These are phyloP conservation scores for Metopia argyrocephala DNA, from an alignment of 2,888 invertebrate genomes.

Conservation along the genomic window DNA sequence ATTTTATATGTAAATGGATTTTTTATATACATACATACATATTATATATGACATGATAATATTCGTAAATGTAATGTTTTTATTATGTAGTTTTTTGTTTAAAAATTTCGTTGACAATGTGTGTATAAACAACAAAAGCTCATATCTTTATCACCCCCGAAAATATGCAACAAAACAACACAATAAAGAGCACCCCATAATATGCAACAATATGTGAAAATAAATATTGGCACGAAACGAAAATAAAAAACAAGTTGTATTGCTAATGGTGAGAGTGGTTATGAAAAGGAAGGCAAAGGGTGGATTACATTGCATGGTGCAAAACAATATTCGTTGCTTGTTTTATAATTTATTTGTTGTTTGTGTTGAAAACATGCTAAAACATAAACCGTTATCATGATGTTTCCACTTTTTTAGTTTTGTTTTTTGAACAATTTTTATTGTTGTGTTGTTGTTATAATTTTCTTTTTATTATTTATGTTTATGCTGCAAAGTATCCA, in stretches of 20 bases:
- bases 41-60: constrained; percentile 47
- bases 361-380: constrained; percentile 53
- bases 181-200: constrained; percentile 1
- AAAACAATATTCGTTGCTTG: constrained; percentile 6
- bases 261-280: background rate
- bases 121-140: background rate
- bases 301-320: constrained; percentile 8
- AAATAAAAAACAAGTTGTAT: background rate
- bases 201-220: background rate
- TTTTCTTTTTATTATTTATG: constrained; percentile 37
- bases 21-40: background rate
- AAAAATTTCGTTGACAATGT: constrained; percentile 35
- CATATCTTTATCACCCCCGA: background rate
- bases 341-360: constrained; percentile 29
- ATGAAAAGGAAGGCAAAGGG: too few species aligned
- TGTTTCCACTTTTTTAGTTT: background rate
- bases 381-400: constrained; percentile 42
- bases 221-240: constrained; percentile 3
- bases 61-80: constrained; percentile 42
- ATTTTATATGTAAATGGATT: too few species aligned
- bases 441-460: background rate
- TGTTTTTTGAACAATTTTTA: background rate
- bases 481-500: constrained; percentile 49
- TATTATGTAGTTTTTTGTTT: constrained; percentile 28
- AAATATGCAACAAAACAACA: background rate